These are phyloP conservation scores for Erpobdella octoculata DNA, from an alignment of 2,888 invertebrate genomes.

Conservation along the genomic window DNA sequence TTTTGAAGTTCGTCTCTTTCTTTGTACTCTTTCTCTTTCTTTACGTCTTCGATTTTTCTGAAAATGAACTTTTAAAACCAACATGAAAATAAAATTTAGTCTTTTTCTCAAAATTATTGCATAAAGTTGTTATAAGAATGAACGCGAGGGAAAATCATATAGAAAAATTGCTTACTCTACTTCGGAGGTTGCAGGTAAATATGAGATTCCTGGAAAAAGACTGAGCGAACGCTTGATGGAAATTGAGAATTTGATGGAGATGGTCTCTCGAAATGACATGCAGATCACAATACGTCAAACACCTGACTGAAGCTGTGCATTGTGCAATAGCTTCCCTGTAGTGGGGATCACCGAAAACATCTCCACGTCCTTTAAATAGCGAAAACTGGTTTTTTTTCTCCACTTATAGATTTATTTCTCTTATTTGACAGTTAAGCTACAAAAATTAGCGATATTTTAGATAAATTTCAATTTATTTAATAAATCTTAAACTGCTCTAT, in stretches of 20 bases:
- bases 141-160: too few relatives aligned
- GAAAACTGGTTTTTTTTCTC: not conserved
- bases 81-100: not conserved
- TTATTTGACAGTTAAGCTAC: too few relatives aligned
- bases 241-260: constrained; percentile 81
- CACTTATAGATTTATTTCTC: too few relatives aligned
- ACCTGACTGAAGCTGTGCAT: constrained; percentile 95
- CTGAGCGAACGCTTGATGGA: constrained; percentile 98
- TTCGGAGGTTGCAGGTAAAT: constrained; percentile 92
- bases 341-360: constrained; percentile 98
- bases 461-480: not conserved
- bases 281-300: constrained; percentile 96
- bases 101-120: too few relatives aligned
- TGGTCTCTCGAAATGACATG: constrained; percentile 92
- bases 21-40: constrained; percentile 91
- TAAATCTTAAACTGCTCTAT: not conserved
- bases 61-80: constrained; percentile 61
- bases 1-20: constrained; percentile 92
- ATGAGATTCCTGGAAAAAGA: constrained; percentile 95
- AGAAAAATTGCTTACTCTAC: constrained; percentile 66
- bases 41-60: constrained; percentile 87
- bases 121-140: too few relatives aligned
- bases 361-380: constrained; percentile 75
- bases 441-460: not conserved
- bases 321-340: constrained; percentile 91